Evolutionary conservation across 2,113 vertebrate species (phyloP), one percentile per base, ranked within the genome.

Genomic region (Rhinogobius similis): DNA sequence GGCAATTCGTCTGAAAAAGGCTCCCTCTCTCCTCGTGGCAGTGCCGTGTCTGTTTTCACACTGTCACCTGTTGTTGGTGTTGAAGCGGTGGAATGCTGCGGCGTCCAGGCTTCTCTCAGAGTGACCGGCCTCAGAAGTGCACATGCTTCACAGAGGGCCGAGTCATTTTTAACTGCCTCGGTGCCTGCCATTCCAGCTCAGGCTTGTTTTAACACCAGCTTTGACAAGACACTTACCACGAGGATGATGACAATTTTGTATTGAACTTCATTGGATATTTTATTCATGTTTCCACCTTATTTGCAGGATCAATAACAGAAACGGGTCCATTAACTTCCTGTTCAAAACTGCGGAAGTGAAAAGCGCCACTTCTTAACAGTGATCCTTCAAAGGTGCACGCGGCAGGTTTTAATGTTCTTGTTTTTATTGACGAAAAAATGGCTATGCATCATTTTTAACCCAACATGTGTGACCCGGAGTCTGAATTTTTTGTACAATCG

Each of bases 71-170:
- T 82, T 87, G 86, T 86, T 83, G 77, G 69, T 53, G 50, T 73
- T 77, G 63, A 41, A 74, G 50, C 6, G 46, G 65, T 67, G 82
- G 87, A 85, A 88, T 83, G 32, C n/a, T n/a, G n/a, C n/a, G n/a
- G n/a, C n/a, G n/a, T n/a, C 69, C 66, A 16, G 66, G 41, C 65
- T 77, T 73, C 55, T 56, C 79, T 83, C 67, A 73, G 68, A 66
- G 12, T 61, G 69, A 74, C 21, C 61, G 12, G 59, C 62, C 72
- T 21, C 62, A 43, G 71, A 77, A 68, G 53, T 87, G 75, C 79
- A 67, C 20, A 7, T 36, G 63, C n/a, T 32, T 62, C 18, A 13
- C 65, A 50, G 61, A 68, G 73, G 73, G 74, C 59, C 69, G 44
- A 70, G 87, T 84, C 73, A 44, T 82, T 74, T 83, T 82, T 81